Evolutionary conservation across 64 coral and sea anemone genomes (phyloP), one percentile per base, ranked within the genome.

Genomic region (Anthopleura sola): DNA sequence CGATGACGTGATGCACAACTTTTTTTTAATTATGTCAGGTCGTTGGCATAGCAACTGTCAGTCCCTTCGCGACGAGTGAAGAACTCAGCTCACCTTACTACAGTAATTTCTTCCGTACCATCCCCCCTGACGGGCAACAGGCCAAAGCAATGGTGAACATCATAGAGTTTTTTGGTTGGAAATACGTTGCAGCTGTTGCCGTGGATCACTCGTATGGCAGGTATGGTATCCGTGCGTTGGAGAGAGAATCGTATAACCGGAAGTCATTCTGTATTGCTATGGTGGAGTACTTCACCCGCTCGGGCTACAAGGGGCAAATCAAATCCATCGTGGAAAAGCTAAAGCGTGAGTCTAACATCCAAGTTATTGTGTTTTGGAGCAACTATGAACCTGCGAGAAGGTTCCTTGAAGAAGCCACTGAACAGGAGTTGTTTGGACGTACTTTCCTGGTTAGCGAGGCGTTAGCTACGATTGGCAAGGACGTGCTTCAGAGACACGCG

Each of bases 141-240:
- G 92, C 92, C 48, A 85, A 85, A 64, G 88, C 87, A 53, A 94
- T 94, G 92, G 92, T 90, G 2, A 84, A 94, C 16, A 90, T 94
- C 48, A 94, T 94, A 33, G 92, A 94, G 78, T 85, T 82, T n/a
- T 94, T 90, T 49, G 60, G 78, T 23, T 94, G 92, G 92, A 90
- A 81, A 6, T 93, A 93, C 55, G 58, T 93, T 4, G 91, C 91
- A 11, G 91, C 86, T 12, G 86, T 93, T 12, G 91, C 86, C 6
- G 86, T 93, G 16, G 92, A 93, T 48, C 82, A 90, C 28, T 89
- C 92, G 0, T 93, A 90, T n/a, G 92, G 92, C 0, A 87, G 83
- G 1, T 86, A 94, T 34, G 92, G 87, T 6, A 64, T 90, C 28
- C 83, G 88, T 5, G 92, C 92, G 0, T 38, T 94, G 78, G 92